Base-by-base conservation (phyloP, 1,140 invertebrate genomes). In the Philopotamus ludificatus region DNA sequence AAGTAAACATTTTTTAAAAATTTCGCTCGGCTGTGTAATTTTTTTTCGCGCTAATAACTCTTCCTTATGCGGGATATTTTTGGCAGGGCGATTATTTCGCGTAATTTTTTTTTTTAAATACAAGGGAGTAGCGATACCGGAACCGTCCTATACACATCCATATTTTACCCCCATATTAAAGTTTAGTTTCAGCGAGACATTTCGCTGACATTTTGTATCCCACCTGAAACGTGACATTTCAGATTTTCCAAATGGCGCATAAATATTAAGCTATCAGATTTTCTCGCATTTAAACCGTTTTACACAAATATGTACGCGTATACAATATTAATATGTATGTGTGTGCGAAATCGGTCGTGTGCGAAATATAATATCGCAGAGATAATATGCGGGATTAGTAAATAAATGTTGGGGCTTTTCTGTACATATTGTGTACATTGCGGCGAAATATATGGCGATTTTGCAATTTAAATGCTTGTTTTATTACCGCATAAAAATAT, bases 121-220 rank as follows among this genome's bases (percentile, higher is more conserved):
- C n/a, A n/a, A n/a, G n/a, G 28, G 28, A 34, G 28, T 34, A 12
- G 12, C 12, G 28, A 34, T 34, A 34, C 28, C 28, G 28, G 4
- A 34, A 1, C n/a, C n/a, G 9, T 1, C 16, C 21, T 26, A 16
- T 16, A 26, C 22, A 25, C 28, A 50, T 4, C 9, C 20, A 50
- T 39, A 55, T 41, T 12, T 41, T 10, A 12, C 25, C 20, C 20
- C 15, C 34, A 21, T 57, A 57, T 60, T 15, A 22, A 45, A 21
- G 42, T 60, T 10, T 58, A 3, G 26, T 10, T 44, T 16, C 39
- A 41, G 15, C 15, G 53, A 60, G 57, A 60, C 57, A 60, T 60
- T 60, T 60, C 28, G 26, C 57, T 60, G 57, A 60, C 57, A 60
- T 60, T 60, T 60, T 20, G 57, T 47, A 28, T 47, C 44, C 44